Percentiles rank a stretch among this genome's conserved stretches.
These are phyloP conservation scores for Notechis scutatus DNA, from an alignment of 2,113 vertebrate genomes.

Conservation along the genomic window DNA sequence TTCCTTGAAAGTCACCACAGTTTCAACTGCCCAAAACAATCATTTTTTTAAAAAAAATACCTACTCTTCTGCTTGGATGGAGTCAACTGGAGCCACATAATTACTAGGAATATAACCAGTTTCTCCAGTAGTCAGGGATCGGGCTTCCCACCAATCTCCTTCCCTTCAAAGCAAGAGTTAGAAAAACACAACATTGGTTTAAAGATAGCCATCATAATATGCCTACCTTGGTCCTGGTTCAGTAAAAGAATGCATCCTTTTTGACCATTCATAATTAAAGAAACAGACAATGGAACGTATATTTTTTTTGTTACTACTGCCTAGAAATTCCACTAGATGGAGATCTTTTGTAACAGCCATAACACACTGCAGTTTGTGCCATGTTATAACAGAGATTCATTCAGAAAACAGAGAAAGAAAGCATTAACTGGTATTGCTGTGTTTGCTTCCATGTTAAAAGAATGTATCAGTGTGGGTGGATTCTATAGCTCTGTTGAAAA, in stretches of 20 bases:
- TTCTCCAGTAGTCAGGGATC: conserved; percentile 89
- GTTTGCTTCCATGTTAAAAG: background rate
- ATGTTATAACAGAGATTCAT: conserved; percentile 20
- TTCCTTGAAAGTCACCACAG: conserved; percentile 30
- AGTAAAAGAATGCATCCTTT: background rate
- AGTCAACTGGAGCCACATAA: conserved; percentile 96
- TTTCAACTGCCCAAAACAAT: conserved; percentile 37
- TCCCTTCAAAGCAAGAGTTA: conserved; percentile 76
- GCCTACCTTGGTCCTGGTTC: fast-evolving
- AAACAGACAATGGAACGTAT: background rate
- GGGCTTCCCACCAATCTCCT: conserved; percentile 98
- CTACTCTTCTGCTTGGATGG: conserved; percentile 97
- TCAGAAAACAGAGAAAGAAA: conserved; percentile 16
- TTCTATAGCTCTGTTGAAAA: background rate
- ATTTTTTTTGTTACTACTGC: background rate
- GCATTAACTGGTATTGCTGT: conserved; percentile 4
- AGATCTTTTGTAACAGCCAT: conserved; percentile 49
- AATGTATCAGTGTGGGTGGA: background rate
- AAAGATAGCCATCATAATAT: background rate
- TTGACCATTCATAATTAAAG: background rate
- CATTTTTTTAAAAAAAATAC: conserved; percentile 59
- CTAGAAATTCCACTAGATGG: conserved; percentile 61
- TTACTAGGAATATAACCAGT: conserved; percentile 98
- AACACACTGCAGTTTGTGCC: background rate
- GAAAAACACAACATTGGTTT: conserved; percentile 7